Conservation (phyloP, 2,797 vertebrate genomes). For the Tauraco hartlaubi region DNA sequence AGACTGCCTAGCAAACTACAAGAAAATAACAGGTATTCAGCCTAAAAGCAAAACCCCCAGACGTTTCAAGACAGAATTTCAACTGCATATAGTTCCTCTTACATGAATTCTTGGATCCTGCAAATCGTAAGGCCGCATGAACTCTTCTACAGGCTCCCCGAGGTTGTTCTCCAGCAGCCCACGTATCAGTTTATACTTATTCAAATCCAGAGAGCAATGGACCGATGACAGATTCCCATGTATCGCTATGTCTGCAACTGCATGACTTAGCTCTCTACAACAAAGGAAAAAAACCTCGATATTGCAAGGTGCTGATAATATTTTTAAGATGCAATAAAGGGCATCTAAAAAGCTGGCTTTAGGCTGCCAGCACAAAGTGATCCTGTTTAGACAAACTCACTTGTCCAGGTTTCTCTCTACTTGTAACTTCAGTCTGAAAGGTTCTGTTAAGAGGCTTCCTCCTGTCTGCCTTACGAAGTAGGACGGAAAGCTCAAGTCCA, state of each 20-base stretch:
- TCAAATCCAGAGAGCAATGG: conserved; percentile 92
- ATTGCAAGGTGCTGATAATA: not conserved
- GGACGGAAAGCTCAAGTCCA: conserved; percentile 90
- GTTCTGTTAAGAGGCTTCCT: conserved; percentile 90
- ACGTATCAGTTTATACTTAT: conserved; percentile 92
- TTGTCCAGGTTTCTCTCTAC: conserved; percentile 97
- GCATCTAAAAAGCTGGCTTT: not conserved
- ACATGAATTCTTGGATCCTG: conserved; percentile 95
- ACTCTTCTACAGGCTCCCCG: conserved; percentile 94
- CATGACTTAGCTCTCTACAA: conserved; percentile 92
- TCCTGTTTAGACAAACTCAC: conserved; percentile 74
- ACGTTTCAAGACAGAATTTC: not conserved
- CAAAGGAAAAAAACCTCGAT: not conserved
- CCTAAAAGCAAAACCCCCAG: not conserved
- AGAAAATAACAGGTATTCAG: not conserved
- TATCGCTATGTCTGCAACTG: conserved; percentile 92
- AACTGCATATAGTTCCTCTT: conserved; percentile 52
- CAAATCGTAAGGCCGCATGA: conserved; percentile 93
- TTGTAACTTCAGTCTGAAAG: conserved; percentile 91
- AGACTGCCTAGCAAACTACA: not conserved
- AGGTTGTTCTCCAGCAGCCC: conserved; percentile 95
- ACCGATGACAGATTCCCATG: conserved; percentile 94
- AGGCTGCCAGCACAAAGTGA: not conserved
- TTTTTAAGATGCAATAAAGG: not conserved
- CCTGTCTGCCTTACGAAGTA: conserved; percentile 89